Percentiles rank a stretch among this genome's conserved stretches.
phyloP scores from a whole-genome alignment of 2,113 vertebrate genomes.

The Mobula birostris region DNA sequence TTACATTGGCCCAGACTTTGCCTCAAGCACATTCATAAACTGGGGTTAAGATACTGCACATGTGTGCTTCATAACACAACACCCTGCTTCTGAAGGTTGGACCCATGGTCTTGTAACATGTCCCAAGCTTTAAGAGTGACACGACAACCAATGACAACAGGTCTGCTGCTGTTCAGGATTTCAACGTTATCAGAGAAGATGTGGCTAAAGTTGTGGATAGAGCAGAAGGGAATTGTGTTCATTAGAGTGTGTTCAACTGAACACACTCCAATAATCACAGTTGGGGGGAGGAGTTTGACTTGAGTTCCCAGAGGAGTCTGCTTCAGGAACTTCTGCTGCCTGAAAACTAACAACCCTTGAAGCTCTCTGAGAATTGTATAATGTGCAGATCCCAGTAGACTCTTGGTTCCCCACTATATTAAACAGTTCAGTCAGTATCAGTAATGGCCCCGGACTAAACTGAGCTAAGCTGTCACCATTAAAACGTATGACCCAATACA shows the following conservation, averaged over 20 bases:
- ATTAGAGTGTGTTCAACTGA: background rate
- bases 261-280: background rate
- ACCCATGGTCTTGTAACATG: background rate
- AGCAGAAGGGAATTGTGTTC: background rate
- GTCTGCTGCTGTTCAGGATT: background rate
- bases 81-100: background rate
- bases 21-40: background rate
- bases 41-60: background rate
- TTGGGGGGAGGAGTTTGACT: background rate
- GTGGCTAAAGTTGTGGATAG: background rate
- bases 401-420: background rate
- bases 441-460: background rate
- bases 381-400: background rate
- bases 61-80: background rate
- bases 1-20: background rate
- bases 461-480: conserved; percentile 1
- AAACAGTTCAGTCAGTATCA: conserved; percentile 26
- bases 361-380: conserved; percentile 14
- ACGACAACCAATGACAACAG: background rate
- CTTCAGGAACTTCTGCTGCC: background rate
- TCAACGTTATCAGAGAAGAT: background rate
- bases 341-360: conserved; percentile 27
- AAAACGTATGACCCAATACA: background rate
- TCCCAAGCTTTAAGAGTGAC: background rate
- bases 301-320: background rate